Base-by-base conservation (phyloP, 2,113 vertebrate species). In the Eulemur macaco region DNA sequence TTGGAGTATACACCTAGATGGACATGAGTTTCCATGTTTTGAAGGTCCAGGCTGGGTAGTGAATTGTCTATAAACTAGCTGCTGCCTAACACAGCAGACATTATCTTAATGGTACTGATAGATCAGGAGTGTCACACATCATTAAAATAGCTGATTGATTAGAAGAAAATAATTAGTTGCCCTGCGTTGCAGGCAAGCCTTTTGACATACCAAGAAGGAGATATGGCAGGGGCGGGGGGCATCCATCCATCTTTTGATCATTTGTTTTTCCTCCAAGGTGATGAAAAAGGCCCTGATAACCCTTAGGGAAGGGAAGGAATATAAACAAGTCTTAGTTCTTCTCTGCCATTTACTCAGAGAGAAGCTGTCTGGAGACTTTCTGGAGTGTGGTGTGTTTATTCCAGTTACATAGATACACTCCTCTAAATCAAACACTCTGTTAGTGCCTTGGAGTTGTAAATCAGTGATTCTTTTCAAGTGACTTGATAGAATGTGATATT, bases 401-500 rank as follows among this genome's bases (percentile, higher is more conserved):
- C 93, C 97, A 94, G 90, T 89, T 96, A 98, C 93, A 97, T 81
- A 97, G 97, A 98, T 95, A 97, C 58, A 91, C 95, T 96, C 95
- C 82, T 97, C 93, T 97, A 98, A 97, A 97, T 97, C 97, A 98
- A 98, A 98, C 98, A 97, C 89, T 94, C 94, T 64, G 97, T 90
- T 95, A 85, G 96, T 95, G 97, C 96, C 89, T 89, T 37, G 69
- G 80, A 85, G 92, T 98, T 97, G 96, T 97, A 97, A 97, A 97
- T 96, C 97, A 95, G 95, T 95, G 97, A 95, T 94, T 94, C 97
- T 98, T 98, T 97, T 97, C 94, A 98, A 98, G 97, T 96, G 96
- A 97, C 97, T 98, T 97, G 96, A 97, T 97, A 98, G 97, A 98
- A 97, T 96, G 97, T 96, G 98, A 97, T 96, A 97, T 94, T 97